Percentiles rank a stretch among this genome's conserved stretches.
Conservation (phyloP, 2,113 vertebrate species). For the Petaurus breviceps region DNA sequence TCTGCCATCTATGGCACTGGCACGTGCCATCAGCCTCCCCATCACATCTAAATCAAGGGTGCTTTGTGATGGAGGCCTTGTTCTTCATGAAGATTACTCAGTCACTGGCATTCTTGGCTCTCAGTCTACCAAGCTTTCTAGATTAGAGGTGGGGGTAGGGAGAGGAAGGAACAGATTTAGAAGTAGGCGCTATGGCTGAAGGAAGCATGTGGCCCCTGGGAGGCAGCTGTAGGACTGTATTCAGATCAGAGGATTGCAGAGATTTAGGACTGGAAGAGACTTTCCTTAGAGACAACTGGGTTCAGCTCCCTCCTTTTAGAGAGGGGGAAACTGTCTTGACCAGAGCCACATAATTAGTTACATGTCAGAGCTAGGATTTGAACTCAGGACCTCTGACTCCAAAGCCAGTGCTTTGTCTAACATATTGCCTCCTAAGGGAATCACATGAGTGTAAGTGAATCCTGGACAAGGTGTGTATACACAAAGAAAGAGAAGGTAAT, state of each 20-base stretch:
- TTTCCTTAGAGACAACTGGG: not conserved
- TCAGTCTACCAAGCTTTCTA: not conserved
- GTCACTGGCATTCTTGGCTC: not conserved
- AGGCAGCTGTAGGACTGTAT: not conserved
- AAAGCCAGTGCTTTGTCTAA: not conserved
- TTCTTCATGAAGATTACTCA: constrained; percentile 40
- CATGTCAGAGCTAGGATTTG: not conserved
- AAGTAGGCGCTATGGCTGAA: not conserved
- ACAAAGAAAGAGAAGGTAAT: not conserved
- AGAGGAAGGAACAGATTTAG: not conserved
- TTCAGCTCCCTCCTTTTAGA: not conserved
- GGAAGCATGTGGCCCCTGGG: not conserved
- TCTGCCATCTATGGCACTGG: not conserved
- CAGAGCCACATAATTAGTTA: not conserved
- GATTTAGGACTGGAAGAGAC: not conserved
- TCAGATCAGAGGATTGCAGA: not conserved
- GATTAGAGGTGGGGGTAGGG: not conserved
- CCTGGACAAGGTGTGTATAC: not conserved
- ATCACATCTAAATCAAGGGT: not conserved
- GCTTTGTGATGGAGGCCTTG: not conserved
- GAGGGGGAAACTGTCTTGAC: not conserved
- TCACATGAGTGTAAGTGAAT: not conserved
- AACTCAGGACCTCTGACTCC: not conserved
- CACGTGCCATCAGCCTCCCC: fast-evolving
- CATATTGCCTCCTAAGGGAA: not conserved